Base-by-base conservation (phyloP, 2,888 invertebrate species). In the Rutpela maculata region DNA sequence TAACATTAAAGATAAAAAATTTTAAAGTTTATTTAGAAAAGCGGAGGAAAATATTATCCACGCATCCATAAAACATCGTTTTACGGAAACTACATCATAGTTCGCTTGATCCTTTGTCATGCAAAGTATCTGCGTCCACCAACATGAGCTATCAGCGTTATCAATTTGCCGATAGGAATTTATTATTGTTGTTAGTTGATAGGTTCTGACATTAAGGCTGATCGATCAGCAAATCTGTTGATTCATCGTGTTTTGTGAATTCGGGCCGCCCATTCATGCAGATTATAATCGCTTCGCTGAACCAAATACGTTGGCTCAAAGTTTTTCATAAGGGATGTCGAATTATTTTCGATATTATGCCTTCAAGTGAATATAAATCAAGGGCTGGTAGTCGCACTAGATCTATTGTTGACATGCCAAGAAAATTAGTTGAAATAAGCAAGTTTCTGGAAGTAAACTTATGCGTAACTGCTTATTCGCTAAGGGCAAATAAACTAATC, bases 141-240 rank as follows among this genome's bases (percentile, higher is more conserved):
- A 38, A 57, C 57, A 18, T 17, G 68, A 69, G 57, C 35, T 69
- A 69, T 69, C 59, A 31, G 12, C 18, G 57, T 69, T 69, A 69
- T 69, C 69, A 69, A 69, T 69, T 69, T 69, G 0, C 69, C 57
- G 69, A 69, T 69, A 69, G 31, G 56, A 57, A 69, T 69, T 69
- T 69, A 69, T 69, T 69, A 19, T 59, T 69, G 69, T 69, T 69
- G 35, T 59, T 69, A 38, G 69, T 35, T 69, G 57, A 69, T 67
- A 26, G 26, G 38, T 26, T 31, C 57, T 59, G 57, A 69, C 69
- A 57, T 69, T 26, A n/a, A 15, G 31, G 35, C 59, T 38, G 35
- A 69, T 69, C 69, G 69, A 69, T 69, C 31, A 31, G 22, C 31
- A 18, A 56, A 69, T 69, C 69, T 68, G 57, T 69, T 69, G 57